Conservation (phyloP, 2,797 vertebrate species). For the Silurus lanzhouensis region DNA sequence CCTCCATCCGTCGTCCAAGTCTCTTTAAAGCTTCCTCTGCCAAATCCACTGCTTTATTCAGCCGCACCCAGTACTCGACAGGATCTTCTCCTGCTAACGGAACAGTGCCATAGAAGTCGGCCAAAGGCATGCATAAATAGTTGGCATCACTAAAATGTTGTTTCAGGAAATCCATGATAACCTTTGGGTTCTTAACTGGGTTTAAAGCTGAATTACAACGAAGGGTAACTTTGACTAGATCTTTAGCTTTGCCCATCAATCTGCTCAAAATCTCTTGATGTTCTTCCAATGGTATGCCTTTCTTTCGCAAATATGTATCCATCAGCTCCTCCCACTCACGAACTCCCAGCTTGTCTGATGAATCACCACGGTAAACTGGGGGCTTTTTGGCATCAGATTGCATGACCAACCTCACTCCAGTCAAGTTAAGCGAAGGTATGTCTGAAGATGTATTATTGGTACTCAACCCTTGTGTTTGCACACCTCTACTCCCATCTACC, state of each 20-base stretch:
- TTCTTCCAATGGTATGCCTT: slow-evolving; percentile 11
- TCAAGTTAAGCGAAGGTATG: too few species aligned
- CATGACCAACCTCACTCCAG: too few species aligned
- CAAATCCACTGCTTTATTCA: neutral
- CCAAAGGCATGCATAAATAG: neutral
- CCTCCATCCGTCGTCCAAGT: neutral
- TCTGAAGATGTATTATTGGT: too few species aligned
- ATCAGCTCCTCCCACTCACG: slow-evolving; percentile 49
- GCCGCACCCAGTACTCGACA: neutral
- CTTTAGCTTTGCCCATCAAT: slow-evolving; percentile 24
- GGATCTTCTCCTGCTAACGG: neutral
- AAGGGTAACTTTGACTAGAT: slow-evolving; percentile 18
- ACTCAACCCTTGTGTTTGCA: neutral
- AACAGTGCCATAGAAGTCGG: neutral
- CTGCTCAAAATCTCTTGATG: slow-evolving; percentile 40
- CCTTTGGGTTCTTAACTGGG: neutral
- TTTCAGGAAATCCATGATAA: too few species aligned
- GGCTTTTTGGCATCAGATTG: slow-evolving; percentile 36
- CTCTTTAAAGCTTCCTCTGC: neutral
- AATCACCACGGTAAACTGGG: slow-evolving; percentile 44
- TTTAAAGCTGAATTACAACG: slow-evolving; percentile 28
- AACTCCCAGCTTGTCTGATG: neutral
- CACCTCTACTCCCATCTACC: neutral
- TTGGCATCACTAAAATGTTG: neutral
- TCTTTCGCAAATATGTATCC: slow-evolving; percentile 43